phyloP scores from a whole-genome alignment of 2,113 vertebrate genomes.

The Clarias macrocephalus region DNA sequence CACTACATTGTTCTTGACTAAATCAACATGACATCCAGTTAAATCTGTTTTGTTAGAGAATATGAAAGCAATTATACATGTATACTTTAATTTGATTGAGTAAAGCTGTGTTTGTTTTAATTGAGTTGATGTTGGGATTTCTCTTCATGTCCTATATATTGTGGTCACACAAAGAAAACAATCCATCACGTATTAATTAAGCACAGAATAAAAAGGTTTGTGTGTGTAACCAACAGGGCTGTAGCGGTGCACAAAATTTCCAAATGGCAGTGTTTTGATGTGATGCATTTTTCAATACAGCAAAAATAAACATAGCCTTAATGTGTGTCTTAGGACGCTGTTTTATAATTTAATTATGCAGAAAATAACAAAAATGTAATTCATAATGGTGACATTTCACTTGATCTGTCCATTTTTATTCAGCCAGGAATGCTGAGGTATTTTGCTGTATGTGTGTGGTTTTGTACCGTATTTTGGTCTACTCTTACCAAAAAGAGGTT shows the following conservation, averaged over 20 bases:
- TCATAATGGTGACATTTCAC: neutral
- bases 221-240: neutral
- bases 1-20: slow-evolving; percentile 6
- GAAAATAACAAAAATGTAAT: no score
- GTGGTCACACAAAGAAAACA: slow-evolving; percentile 6
- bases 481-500: neutral
- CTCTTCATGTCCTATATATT: slow-evolving; percentile 31
- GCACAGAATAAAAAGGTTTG: neutral
- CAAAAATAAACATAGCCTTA: neutral
- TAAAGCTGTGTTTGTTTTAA: slow-evolving; percentile 39
- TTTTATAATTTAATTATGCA: neutral
- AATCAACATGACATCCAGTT: slow-evolving; percentile 38
- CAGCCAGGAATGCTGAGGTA: neutral
- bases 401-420: neutral
- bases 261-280: neutral
- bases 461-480: neutral
- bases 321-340: neutral
- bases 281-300: neutral
- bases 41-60: slow-evolving; percentile 40
- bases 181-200: slow-evolving; percentile 8
- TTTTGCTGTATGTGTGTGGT: neutral
- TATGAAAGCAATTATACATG: slow-evolving; percentile 42
- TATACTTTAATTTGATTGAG: slow-evolving; percentile 38
- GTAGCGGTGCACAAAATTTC: neutral
- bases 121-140: slow-evolving; percentile 36